Percentiles rank a stretch among this genome's conserved stretches.
Evolutionary conservation across 2,797 vertebrate genomes (phyloP).

Genomic region (Manis pentadactyla): DNA sequence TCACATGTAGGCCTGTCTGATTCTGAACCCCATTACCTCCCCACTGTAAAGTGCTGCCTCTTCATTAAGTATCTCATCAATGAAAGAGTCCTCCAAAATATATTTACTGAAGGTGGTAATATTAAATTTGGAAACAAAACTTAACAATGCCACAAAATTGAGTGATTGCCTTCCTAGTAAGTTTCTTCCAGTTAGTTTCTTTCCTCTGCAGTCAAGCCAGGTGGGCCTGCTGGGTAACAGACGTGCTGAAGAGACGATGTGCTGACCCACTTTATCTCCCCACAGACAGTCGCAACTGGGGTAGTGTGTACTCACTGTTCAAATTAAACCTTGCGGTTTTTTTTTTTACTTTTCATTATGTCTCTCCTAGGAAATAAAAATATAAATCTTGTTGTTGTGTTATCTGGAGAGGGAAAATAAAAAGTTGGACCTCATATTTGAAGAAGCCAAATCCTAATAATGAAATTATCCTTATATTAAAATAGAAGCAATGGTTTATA

Average conservation of each 20-base stretch:
- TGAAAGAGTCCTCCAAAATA: background rate
- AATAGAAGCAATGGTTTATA: slow-evolving; percentile 2
- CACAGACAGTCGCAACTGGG: slow-evolving; percentile 88
- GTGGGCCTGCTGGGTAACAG: slow-evolving; percentile 85
- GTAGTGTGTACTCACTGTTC: slow-evolving; percentile 77
- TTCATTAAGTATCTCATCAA: background rate
- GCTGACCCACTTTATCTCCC: slow-evolving; percentile 93
- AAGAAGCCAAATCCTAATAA: slow-evolving; percentile 3
- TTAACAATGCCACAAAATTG: slow-evolving; percentile 77
- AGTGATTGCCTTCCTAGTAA: slow-evolving; percentile 86
- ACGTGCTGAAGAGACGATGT: slow-evolving; percentile 92
- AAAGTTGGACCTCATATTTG: background rate
- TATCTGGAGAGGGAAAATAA: background rate
- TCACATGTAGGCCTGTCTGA: background rate
- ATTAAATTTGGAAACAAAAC: slow-evolving; percentile 64
- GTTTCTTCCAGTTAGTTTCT: slow-evolving; percentile 82
- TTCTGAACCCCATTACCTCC: background rate
- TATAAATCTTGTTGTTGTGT: slow-evolving; percentile 65
- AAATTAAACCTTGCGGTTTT: slow-evolving; percentile 74
- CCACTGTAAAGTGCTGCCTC: too few species aligned
- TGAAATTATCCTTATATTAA: slow-evolving; percentile 17
- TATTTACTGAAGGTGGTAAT: background rate
- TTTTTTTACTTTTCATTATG: slow-evolving; percentile 68
- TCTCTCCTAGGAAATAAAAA: slow-evolving; percentile 71
- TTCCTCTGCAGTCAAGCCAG: slow-evolving; percentile 86